Evolutionary conservation across 1,140 invertebrate genomes (phyloP).

Genomic region (Drosophila teissieri): DNA sequence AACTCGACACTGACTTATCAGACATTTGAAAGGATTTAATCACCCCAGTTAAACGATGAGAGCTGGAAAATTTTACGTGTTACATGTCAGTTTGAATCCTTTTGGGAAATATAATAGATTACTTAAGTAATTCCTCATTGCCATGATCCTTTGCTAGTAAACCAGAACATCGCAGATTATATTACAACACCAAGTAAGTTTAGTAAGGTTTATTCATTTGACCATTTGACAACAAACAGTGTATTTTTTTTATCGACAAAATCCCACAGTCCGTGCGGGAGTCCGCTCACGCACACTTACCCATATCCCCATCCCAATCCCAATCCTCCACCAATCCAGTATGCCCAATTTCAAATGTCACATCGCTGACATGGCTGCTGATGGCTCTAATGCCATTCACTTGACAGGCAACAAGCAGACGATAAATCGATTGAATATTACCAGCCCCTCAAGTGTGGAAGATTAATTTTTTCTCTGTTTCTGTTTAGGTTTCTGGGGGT

Average conservation of each 20-base stretch:
- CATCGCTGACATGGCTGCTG: conserved; percentile 60
- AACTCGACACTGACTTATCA: neutral
- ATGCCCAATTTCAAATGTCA: conserved; percentile 79
- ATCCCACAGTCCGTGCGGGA: conserved; percentile 32
- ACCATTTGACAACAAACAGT: conserved; percentile 31
- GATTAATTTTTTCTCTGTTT: conserved; percentile 62
- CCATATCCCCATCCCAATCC: neutral
- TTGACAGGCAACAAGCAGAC: conserved; percentile 77
- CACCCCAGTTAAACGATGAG: neutral
- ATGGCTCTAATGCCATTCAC: conserved; percentile 64
- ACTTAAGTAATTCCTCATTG: too few relatives aligned
- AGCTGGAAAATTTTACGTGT: neutral
- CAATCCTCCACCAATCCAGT: conserved; percentile 45
- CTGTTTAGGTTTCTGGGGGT: neutral
- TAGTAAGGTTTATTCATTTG: too few relatives aligned
- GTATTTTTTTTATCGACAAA: conserved; percentile 28
- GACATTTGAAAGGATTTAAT: neutral
- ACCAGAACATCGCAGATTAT: neutral
- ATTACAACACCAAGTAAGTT: neutral
- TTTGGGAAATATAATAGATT: neutral
- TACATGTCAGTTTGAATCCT: neutral
- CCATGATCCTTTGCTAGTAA: too few relatives aligned
- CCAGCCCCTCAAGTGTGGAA: conserved; percentile 55
- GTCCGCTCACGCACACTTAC: conserved; percentile 32
- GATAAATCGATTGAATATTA: conserved; percentile 80